These are phyloP conservation scores for Manis javanica DNA, from an alignment of 2,797 vertebrate genomes.

Conservation along the genomic window DNA sequence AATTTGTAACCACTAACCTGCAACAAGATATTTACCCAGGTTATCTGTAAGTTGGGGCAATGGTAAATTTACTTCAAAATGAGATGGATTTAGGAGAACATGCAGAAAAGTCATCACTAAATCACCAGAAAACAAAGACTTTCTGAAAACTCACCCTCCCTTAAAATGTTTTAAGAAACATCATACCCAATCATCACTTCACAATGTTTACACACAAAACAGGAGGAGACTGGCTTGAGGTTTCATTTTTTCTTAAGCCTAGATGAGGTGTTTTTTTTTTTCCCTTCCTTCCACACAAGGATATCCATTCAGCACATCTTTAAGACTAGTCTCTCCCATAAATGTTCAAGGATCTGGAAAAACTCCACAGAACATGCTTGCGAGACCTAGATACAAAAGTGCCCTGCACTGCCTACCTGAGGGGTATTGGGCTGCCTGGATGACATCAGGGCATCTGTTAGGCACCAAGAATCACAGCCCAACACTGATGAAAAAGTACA, in stretches of 20 bases:
- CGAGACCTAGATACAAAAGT: background rate
- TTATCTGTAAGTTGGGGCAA: background rate
- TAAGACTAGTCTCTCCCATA: constrained; percentile 4
- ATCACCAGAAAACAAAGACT: background rate
- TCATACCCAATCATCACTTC: background rate
- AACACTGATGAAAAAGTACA: background rate
- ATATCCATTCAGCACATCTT: background rate
- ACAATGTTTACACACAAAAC: rapidly evolving
- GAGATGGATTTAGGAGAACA: background rate
- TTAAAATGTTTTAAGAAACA: background rate
- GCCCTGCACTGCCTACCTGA: background rate
- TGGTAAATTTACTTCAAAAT: background rate
- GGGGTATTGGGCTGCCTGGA: background rate
- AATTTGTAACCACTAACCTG: constrained; percentile 11
- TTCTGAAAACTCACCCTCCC: background rate
- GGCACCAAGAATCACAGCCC: background rate
- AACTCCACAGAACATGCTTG: background rate
- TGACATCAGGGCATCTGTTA: background rate
- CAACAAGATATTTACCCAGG: constrained; percentile 30
- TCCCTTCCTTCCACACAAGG: background rate
- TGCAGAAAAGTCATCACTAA: background rate
- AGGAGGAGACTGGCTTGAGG: background rate
- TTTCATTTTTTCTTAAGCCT: background rate
- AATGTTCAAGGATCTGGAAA: background rate
- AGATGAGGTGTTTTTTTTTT: background rate